These are phyloP conservation scores for Sarcophaga bullata DNA, from an alignment of 1,140 invertebrate species.

Conservation along the genomic window DNA sequence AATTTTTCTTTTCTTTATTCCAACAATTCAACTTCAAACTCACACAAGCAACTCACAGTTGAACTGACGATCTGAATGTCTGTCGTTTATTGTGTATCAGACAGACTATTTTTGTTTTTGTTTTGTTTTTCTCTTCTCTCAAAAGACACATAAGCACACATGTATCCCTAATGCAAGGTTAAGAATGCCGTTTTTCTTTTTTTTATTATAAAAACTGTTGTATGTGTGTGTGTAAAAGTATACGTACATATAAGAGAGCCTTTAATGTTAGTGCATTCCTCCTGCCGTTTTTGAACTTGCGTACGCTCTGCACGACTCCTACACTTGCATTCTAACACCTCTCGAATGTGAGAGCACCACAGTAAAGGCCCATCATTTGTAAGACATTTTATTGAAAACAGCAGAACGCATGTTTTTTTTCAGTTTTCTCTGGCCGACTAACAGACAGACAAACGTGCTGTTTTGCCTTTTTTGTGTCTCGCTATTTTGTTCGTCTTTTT, in stretches of 20 bases:
- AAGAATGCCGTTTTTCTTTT: slow-evolving; percentile 10
- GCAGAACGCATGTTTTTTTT: not conserved
- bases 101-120: not conserved
- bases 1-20: not conserved
- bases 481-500: no score
- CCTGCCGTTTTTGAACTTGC: slow-evolving; percentile 24
- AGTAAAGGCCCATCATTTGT: slow-evolving; percentile 11
- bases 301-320: slow-evolving; percentile 31
- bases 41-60: no score
- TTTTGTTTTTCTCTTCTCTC: not conserved
- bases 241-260: not conserved
- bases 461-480: no score
- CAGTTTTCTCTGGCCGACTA: no score
- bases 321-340: slow-evolving; percentile 38
- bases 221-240: not conserved
- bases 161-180: slow-evolving; percentile 5
- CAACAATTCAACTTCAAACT: no score
- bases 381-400: slow-evolving; percentile 17
- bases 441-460: no score
- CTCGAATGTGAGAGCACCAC: not conserved
- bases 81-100: not conserved
- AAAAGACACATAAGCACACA: not conserved
- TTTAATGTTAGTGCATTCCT: slow-evolving; percentile 8
- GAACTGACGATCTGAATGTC: not conserved
- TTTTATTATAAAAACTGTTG: not conserved